These are phyloP conservation scores for Drosophila basisetae DNA, from an alignment of 2,888 invertebrate genomes.

Conservation along the genomic window DNA sequence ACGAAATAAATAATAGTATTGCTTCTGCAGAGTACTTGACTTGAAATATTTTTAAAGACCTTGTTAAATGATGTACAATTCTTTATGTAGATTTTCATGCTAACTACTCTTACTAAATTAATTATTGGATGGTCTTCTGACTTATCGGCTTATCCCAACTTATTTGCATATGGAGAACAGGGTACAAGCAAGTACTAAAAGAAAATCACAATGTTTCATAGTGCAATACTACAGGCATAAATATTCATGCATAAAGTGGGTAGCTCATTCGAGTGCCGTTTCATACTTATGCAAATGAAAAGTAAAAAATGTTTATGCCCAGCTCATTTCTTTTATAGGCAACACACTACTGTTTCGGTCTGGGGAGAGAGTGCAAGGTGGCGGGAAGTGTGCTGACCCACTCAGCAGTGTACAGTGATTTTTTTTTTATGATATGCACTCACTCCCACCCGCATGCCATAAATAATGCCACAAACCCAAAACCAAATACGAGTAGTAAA, in stretches of 20 bases:
- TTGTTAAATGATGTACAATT: not conserved
- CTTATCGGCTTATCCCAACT: not conserved
- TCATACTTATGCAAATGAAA: constrained; percentile 72
- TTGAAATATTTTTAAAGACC: not conserved
- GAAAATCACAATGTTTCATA: constrained; percentile 27
- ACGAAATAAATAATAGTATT: not conserved
- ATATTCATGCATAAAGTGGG: constrained; percentile 25
- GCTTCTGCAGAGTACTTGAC: not conserved
- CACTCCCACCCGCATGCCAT: constrained; percentile 33
- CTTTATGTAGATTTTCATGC: not conserved
- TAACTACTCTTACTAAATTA: not conserved
- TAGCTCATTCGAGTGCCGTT: constrained; percentile 24
- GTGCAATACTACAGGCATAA: constrained; percentile 27
- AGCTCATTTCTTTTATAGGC: constrained; percentile 54
- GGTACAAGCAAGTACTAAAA: constrained; percentile 12
- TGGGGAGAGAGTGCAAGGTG: too few species aligned
- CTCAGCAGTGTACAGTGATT: constrained; percentile 51
- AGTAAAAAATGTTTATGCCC: constrained; percentile 66
- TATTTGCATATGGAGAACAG: constrained; percentile 4
- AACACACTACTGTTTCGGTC: constrained; percentile 22
- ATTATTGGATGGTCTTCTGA: not conserved
- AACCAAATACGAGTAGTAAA: constrained; percentile 76
- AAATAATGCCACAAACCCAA: constrained; percentile 76
- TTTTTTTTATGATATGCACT: constrained; percentile 31
- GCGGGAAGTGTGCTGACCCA: constrained; percentile 34